These are phyloP conservation scores for Okapia johnstoni DNA, from an alignment of 2,113 vertebrate species.

Conservation along the genomic window DNA sequence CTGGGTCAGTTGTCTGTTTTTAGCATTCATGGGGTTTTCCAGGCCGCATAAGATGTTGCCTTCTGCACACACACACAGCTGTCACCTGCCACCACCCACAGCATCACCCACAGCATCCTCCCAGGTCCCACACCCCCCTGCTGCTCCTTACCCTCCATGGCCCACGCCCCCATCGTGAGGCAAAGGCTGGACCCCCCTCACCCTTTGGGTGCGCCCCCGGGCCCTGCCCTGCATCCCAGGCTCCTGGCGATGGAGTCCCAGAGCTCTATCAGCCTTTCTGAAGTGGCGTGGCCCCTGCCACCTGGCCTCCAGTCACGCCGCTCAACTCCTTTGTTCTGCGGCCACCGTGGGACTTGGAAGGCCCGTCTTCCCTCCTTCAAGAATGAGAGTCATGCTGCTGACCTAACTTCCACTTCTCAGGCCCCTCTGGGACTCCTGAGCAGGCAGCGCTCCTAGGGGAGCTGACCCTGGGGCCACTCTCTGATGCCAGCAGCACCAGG, in stretches of 20 bases:
- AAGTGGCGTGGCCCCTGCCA: fast-evolving
- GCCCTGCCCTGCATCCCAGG: fast-evolving
- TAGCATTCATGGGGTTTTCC: not conserved
- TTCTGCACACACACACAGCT: not conserved
- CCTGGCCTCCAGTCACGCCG: not conserved
- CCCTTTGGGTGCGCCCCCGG: fast-evolving
- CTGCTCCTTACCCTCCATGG: not conserved
- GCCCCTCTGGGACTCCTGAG: too few species aligned
- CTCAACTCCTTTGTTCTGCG: too few species aligned
- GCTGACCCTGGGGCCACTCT: not conserved
- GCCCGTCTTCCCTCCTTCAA: not conserved
- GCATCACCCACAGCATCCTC: not conserved
- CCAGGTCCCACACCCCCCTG: too few species aligned
- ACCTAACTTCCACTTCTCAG: not conserved
- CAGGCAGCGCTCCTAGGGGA: not conserved
- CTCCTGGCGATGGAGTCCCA: not conserved
- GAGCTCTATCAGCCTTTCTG: not conserved
- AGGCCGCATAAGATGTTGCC: not conserved
- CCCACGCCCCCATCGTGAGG: fast-evolving
- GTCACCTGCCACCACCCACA: not conserved
- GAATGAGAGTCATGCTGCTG: not conserved
- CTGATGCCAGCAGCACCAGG: not conserved
- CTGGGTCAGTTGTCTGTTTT: not conserved
- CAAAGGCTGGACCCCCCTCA: not conserved
- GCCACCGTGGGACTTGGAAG: not conserved